Evolutionary conservation across 2,113 vertebrate species (phyloP).

Genomic region (Stigmatopora nigra): DNA sequence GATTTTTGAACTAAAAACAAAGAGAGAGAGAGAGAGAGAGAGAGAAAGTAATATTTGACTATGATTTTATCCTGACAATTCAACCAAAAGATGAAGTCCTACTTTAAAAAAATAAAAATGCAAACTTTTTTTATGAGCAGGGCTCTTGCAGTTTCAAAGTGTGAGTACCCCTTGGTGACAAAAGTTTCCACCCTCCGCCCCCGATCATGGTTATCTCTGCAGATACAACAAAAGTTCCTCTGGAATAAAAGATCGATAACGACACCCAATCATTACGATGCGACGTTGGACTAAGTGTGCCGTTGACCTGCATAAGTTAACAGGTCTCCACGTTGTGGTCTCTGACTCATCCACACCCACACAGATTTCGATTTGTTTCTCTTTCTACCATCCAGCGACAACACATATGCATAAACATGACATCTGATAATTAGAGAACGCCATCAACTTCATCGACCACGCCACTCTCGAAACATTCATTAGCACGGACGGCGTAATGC

Average conservation of each 20-base stretch:
- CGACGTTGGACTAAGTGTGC: conserved; percentile 52
- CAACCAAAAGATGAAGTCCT: no score
- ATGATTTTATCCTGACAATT: no score
- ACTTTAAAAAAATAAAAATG: no score
- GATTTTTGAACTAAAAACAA: no score
- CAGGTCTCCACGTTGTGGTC: conserved; percentile 51
- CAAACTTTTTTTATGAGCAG: no score
- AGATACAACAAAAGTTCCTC: conserved; percentile 21
- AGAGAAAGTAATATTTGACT: no score
- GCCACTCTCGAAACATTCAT: conserved; percentile 26
- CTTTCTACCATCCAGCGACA: conserved; percentile 34
- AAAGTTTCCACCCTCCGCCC: neutral
- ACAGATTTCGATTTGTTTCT: conserved; percentile 57
- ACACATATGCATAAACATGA: conserved; percentile 29
- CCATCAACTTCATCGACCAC: conserved; percentile 33
- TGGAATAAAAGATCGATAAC: conserved; percentile 30
- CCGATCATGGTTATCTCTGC: neutral
- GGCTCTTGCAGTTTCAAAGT: neutral
- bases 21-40: no score
- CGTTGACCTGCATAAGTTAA: conserved; percentile 58
- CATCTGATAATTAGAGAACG: conserved; percentile 32
- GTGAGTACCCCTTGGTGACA: neutral
- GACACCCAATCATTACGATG: conserved; percentile 34
- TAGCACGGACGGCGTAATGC: conserved; percentile 40
- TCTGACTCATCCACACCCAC: conserved; percentile 65